phyloP scores from a whole-genome alignment of 2,113 vertebrate genomes.

The Lycaon pictus region DNA sequence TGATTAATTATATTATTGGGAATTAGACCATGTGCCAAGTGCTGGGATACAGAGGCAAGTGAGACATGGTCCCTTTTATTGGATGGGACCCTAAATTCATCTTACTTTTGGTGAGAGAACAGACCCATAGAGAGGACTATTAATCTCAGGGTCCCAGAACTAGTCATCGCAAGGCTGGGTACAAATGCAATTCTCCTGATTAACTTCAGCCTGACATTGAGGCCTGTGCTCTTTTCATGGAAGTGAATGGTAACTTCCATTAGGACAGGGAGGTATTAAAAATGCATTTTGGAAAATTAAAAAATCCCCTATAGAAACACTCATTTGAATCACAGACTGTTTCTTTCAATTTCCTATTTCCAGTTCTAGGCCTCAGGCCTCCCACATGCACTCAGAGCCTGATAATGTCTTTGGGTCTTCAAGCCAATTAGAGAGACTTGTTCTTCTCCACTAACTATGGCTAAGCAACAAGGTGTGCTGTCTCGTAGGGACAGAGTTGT shows the following conservation, averaged over 20 bases:
- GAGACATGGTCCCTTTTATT: not conserved
- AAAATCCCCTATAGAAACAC: not conserved
- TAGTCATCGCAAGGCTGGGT: not conserved
- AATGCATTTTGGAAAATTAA: slow-evolving; percentile 5
- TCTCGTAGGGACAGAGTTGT: not conserved
- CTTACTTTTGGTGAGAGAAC: not conserved
- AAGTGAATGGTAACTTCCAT: not conserved
- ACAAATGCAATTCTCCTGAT: not conserved
- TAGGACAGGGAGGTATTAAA: not conserved
- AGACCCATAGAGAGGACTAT: not conserved
- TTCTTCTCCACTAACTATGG: not conserved
- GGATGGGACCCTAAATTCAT: not conserved
- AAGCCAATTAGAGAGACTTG: not conserved
- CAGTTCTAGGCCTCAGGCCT: not conserved
- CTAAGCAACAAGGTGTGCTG: not conserved
- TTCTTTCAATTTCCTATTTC: not conserved
- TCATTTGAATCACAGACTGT: not conserved
- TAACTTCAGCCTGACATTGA: not conserved
- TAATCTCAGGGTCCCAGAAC: not conserved
- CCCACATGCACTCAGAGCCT: not conserved
- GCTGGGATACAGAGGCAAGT: not conserved
- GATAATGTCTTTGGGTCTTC: not conserved
- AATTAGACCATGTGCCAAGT: not conserved
- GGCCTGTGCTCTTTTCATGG: not conserved
- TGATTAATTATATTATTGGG: not conserved